Percentiles rank a stretch among this genome's conserved stretches.
phyloP scores from a whole-genome alignment of 2,888 invertebrate species.

The Drosophila imparisetae region DNA sequence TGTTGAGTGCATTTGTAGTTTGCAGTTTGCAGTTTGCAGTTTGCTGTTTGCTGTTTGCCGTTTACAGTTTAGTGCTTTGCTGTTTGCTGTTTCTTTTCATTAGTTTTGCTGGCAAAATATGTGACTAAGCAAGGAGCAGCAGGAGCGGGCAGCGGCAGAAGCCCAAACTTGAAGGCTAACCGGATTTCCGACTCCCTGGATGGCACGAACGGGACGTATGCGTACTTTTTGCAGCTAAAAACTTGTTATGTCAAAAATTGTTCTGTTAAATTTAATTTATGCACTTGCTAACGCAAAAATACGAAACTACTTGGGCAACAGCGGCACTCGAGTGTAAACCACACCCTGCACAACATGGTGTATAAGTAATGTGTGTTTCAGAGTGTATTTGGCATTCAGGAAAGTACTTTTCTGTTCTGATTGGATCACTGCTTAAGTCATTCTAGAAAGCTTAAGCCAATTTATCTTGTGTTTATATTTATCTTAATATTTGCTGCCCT shows the following conservation, averaged over 20 bases:
- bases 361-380: constrained; percentile 8
- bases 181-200: constrained; percentile 25
- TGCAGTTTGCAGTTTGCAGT: constrained; percentile 24
- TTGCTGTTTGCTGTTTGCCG: constrained; percentile 9
- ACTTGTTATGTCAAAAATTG: constrained; percentile 50
- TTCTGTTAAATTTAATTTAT: constrained; percentile 65
- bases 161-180: constrained; percentile 35
- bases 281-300: constrained; percentile 51
- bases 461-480: constrained; percentile 23
- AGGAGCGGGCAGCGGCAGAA: constrained; percentile 7
- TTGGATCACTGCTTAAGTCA: constrained; percentile 35
- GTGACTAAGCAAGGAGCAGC: constrained; percentile 22
- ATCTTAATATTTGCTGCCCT: constrained; percentile 26
- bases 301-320: constrained; percentile 35
- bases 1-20: constrained; percentile 23
- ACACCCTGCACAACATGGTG: constrained; percentile 45
- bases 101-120: constrained; percentile 38
- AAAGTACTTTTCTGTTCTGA: constrained; percentile 44
- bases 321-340: constrained; percentile 43
- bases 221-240: constrained; percentile 33
- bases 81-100: constrained; percentile 43
- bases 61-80: constrained; percentile 18
- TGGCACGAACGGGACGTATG: constrained; percentile 39
- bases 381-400: constrained; percentile 36
- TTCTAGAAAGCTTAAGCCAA: constrained; percentile 19